These are phyloP conservation scores for Drosophila grimshawi DNA, from an alignment of 1,140 invertebrate genomes.

Conservation along the genomic window DNA sequence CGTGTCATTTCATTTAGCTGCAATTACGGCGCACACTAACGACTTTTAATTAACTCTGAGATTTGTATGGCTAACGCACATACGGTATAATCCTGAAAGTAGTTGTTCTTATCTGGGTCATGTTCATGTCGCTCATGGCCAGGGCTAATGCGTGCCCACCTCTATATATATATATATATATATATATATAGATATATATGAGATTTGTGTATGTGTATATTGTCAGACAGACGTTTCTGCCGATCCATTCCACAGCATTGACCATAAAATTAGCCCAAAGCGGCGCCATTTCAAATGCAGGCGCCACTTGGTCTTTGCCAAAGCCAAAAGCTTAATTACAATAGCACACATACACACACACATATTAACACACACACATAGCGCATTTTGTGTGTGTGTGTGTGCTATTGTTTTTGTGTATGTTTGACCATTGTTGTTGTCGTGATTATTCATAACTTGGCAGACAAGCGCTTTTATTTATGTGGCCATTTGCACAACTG, in stretches of 20 bases:
- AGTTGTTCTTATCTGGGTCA: slow-evolving; percentile 58
- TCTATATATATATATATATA: background rate
- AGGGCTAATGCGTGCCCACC: slow-evolving; percentile 26
- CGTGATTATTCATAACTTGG: slow-evolving; percentile 81
- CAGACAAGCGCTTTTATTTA: slow-evolving; percentile 76
- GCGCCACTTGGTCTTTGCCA: slow-evolving; percentile 33
- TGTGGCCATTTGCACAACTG: slow-evolving; percentile 69
- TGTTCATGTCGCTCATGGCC: slow-evolving; percentile 33
- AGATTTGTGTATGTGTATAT: slow-evolving; percentile 8
- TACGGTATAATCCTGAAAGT: slow-evolving; percentile 18
- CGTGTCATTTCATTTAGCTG: slow-evolving; percentile 50
- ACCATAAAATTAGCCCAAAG: slow-evolving; percentile 73
- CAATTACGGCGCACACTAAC: slow-evolving; percentile 74
- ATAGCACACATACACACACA: slow-evolving; percentile 37
- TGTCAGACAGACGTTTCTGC: slow-evolving; percentile 29
- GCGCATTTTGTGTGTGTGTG: background rate
- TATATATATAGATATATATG: background rate
- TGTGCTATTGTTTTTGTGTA: background rate
- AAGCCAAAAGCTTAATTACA: slow-evolving; percentile 72
- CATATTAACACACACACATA: background rate
- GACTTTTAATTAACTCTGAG: slow-evolving; percentile 79
- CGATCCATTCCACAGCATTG: slow-evolving; percentile 67
- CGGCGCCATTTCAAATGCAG: slow-evolving; percentile 62
- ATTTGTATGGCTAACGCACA: slow-evolving; percentile 63
- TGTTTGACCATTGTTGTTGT: slow-evolving; percentile 48